Base-by-base conservation (phyloP, 2,888 invertebrate species). In the Drosophila eohydei region DNA sequence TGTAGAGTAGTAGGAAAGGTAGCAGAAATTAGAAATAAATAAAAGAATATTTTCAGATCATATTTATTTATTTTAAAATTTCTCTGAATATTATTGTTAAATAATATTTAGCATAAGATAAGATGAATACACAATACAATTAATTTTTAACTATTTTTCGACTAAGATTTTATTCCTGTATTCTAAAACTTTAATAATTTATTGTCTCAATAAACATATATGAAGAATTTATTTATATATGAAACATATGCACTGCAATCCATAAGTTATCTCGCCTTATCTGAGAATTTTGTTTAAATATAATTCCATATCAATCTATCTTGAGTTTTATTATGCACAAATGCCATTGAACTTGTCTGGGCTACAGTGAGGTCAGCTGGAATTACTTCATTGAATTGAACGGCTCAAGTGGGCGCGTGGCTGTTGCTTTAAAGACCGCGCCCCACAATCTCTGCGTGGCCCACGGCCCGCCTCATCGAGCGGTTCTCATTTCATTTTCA, bases 391-490 rank as follows among this genome's bases (percentile, higher is more conserved):
- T 69, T 58, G 63, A 70, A 82, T 74, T 85, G 66, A 40, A 63
- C 58, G 55, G 63, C 80, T 80, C 89, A 81, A 89, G 83, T 89
- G 89, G 89, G 83, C 89, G 89, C 89, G 87, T 89, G 83, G 70
- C 80, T 71, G 50, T 36, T 41, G 55, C 26, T 28, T 38, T 51
- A 28, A 30, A 48, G 71, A 50, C 44, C 26, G 38, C 38, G 40
- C 46, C 58, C 59, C 52, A n/a, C 28, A 9, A 46, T 51, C 55
- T 59, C 56, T 46, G 41, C 50, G 32, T 44, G 38, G 63, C 28
- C 60, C 62, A 43, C 52, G 63, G 71, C 28, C 60, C 41, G 62
- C 43, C 63, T 61, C 54, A 68, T 72, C 82, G 60, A 74, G 79
- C 73, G 71, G 30, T 81, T 73, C 81, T 83, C 88, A 87, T 83